A percentile compares a stretch with the other conserved stretches of the same genome.
phyloP scores from a whole-genome alignment of 2,888 invertebrate genomes.

The Sylvicola cinctus region DNA sequence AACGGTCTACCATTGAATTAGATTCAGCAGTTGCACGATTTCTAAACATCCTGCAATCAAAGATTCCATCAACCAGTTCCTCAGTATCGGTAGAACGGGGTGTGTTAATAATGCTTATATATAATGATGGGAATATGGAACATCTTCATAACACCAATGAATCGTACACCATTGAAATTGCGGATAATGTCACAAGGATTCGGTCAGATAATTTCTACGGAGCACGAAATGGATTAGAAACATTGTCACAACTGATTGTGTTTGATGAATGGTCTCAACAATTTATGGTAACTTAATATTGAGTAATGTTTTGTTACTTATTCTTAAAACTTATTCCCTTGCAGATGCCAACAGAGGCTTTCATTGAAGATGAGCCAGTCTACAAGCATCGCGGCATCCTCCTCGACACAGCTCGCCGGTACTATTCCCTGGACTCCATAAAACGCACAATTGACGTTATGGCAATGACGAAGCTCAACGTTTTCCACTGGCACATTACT shows the following conservation, averaged over 20 bases:
- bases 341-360: neutral
- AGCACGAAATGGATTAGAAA: conserved; percentile 43
- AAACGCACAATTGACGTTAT: conserved; percentile 39
- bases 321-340: too few relatives aligned
- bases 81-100: neutral
- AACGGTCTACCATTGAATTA: too few relatives aligned
- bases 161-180: too few relatives aligned
- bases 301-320: too few relatives aligned
- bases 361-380: conserved; percentile 27
- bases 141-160: neutral
- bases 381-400: conserved; percentile 42
- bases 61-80: neutral
- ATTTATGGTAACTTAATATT: neutral
- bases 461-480: conserved; percentile 66
- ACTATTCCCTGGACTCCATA: conserved; percentile 5
- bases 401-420: conserved; percentile 44
- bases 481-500: conserved; percentile 76
- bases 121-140: neutral
- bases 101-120: neutral
- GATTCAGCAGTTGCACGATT: neutral
- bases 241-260: conserved; percentile 42
- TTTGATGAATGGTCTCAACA: conserved; percentile 31
- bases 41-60: neutral
- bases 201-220: conserved; percentile 43
- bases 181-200: too few relatives aligned